phyloP scores from a whole-genome alignment of 2,888 invertebrate genomes.

The Nectonema munidae region DNA sequence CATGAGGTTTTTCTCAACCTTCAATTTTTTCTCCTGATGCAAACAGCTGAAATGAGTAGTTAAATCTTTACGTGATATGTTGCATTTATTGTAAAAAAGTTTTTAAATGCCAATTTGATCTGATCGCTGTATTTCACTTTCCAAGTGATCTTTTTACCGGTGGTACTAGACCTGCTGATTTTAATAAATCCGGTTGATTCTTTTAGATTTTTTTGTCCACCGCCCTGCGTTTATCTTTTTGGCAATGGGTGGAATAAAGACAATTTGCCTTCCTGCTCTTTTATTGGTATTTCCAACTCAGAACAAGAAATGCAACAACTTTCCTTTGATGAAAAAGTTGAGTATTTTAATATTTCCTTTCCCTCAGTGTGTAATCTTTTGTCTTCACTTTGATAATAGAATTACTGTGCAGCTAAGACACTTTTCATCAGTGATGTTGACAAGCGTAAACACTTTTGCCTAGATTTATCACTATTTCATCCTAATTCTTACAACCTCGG shows the following conservation, averaged over 20 bases:
- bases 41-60: no score
- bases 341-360: not conserved
- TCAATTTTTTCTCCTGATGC: no score
- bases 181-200: not conserved
- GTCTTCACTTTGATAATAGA: constrained; percentile 26
- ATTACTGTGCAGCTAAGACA: constrained; percentile 95
- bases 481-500: constrained; percentile 92
- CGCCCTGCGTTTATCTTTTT: constrained; percentile 84
- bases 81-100: no score
- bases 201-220: constrained; percentile 65
- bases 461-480: constrained; percentile 94
- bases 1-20: no score
- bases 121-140: no score
- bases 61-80: no score
- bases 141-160: no score
- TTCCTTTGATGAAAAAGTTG: constrained; percentile 62
- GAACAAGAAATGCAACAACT: constrained; percentile 96
- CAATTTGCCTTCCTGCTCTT: constrained; percentile 30
- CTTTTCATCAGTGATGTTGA: constrained; percentile 94
- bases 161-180: not conserved
- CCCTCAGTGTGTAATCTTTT: not conserved
- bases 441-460: constrained; percentile 93
- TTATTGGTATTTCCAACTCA: constrained; percentile 87
- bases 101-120: no score
- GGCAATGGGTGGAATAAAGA: constrained; percentile 86